These are phyloP conservation scores for Paramuricea clavata DNA, from an alignment of 92 coral and sea anemone genomes.

Conservation along the genomic window DNA sequence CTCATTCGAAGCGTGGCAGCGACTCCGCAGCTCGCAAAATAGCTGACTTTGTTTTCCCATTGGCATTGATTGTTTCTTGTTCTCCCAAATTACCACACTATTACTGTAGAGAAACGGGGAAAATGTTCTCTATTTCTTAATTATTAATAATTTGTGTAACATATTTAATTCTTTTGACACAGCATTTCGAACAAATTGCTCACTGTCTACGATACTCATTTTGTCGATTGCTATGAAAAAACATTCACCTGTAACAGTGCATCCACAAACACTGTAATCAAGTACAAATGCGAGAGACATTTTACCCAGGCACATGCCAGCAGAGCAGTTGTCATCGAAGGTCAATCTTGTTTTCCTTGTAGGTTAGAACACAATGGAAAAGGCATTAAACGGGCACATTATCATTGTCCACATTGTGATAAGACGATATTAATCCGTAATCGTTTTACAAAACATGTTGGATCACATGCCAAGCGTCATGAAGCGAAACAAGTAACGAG, in stretches of 20 bases:
- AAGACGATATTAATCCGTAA: slow-evolving; percentile 10
- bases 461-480: neutral
- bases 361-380: neutral
- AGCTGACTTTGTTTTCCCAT: too few relatives aligned
- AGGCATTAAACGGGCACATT: slow-evolving; percentile 2
- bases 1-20: too few relatives aligned
- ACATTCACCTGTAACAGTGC: neutral
- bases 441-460: neutral
- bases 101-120: too few relatives aligned
- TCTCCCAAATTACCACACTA: too few relatives aligned
- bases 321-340: slow-evolving; percentile 32
- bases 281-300: slow-evolving; percentile 40
- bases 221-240: neutral
- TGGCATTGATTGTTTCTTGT: too few relatives aligned
- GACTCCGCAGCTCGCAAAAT: too few relatives aligned
- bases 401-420: slow-evolving; percentile 44
- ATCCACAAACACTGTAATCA: slow-evolving; percentile 35
- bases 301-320: slow-evolving; percentile 40
- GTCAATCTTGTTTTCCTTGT: slow-evolving; percentile 41
- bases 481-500: slow-evolving; percentile 15
- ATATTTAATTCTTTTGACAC: neutral
- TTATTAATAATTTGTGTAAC: too few relatives aligned
- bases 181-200: neutral
- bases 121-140: too few relatives aligned
- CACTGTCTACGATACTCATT: neutral